Base-by-base conservation (phyloP, 37 sponge, comb jelly and placozoan genomes). In the Hexactinellida sp. region DNA sequence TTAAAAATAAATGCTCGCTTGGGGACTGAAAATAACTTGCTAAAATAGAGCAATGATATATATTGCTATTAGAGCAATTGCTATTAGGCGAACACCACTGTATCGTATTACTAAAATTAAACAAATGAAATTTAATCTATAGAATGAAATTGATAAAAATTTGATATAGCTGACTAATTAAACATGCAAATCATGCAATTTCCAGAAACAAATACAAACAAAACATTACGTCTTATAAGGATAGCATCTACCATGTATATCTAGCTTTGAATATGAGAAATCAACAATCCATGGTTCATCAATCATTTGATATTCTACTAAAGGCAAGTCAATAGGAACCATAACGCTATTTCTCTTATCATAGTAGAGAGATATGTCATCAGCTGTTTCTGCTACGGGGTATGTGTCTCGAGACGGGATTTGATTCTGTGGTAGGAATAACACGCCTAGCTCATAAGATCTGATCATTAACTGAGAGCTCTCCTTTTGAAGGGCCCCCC, bases 401-500 rank as follows among this genome's bases (percentile, higher is more conserved):
- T 39, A 55, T 5, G 30, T 13, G 3, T 38, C 82, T 37, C 19
- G 38, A 25, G 76, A 23, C 30, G 76, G 25, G 28, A 89, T 87
- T 37, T 88, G 82, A 30, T 89, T 84, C 54, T 91, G 51, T 36
- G 95, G 93, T 3, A 93, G 83, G 38, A 95, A 90, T 54, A 95
- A 87, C 0, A 91, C 92, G 30, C 93, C 93, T 23, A 95, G 91
- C 82, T 93, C 93, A 54, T 93, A 93, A 0, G 96, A 93, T 55
- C 96, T 85, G 54, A 95, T 93, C 83, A 83, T 88, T 36, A 95
- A 84, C 86, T 95, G 95, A 0, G 86, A 82, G 24, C 90, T 91
- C 38, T 91, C 87, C 89, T 95, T 95, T 84, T 95, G 93, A 24
- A 93, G 52, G 7, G 88, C 88, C 16, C 97, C 97, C 97, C 97